Conservation (phyloP, 2,113 vertebrate genomes). For the Pampusana beccarii region DNA sequence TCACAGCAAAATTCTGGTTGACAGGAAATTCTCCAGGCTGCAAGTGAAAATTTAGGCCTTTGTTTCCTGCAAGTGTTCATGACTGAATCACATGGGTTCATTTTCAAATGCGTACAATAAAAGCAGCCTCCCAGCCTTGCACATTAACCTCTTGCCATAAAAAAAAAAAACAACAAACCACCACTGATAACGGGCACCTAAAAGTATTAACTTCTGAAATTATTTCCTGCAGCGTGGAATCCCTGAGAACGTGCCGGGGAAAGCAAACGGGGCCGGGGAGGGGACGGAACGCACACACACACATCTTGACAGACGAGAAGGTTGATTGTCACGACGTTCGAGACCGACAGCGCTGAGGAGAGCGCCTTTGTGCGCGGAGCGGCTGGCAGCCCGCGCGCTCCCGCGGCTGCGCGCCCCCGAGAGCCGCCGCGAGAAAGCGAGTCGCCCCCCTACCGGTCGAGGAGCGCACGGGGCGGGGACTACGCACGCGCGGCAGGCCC, state of each 20-base stretch:
- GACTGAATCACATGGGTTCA: rapidly evolving
- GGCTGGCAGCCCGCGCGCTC: too few relatives aligned
- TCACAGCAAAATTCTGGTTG: background rate
- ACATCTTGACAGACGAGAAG: too few relatives aligned
- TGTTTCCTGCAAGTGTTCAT: background rate
- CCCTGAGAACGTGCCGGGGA: rapidly evolving
- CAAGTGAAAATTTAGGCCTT: background rate
- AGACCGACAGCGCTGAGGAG: rapidly evolving
- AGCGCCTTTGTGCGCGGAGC: rapidly evolving
- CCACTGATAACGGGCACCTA: rapidly evolving
- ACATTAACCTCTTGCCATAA: rapidly evolving
- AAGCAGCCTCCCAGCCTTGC: background rate
- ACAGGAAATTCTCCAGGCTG: background rate
- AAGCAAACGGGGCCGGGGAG: too few relatives aligned
- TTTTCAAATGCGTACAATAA: rapidly evolving
- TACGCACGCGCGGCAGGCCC: background rate
- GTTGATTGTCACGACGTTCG: rapidly evolving
- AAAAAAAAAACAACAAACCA: too few relatives aligned
- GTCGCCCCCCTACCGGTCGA: too few relatives aligned
- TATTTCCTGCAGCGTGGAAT: rapidly evolving
- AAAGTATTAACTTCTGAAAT: rapidly evolving
- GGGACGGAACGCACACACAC: too few relatives aligned
- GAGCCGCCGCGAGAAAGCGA: background rate
- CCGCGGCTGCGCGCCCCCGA: background rate
- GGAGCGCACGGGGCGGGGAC: background rate